A percentile compares a stretch with the other conserved stretches of the same genome.
Evolutionary conservation across 2,797 vertebrate genomes (phyloP).

Genomic region (Cyprinella venusta): DNA sequence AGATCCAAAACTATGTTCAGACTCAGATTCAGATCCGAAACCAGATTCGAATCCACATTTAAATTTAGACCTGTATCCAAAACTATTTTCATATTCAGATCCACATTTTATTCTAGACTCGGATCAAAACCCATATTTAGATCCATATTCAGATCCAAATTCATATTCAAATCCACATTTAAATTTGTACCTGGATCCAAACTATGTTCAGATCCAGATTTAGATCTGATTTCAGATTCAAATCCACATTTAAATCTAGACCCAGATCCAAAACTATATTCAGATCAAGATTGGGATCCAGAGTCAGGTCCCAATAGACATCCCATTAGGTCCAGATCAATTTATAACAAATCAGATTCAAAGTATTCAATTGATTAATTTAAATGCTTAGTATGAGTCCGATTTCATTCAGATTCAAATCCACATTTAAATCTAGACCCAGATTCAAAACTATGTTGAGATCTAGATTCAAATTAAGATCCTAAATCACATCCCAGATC

Average conservation of each 20-base stretch:
- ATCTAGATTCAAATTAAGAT: background rate
- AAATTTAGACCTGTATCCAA: background rate
- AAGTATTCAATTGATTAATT: background rate
- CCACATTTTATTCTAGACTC: background rate
- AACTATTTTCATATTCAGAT: background rate
- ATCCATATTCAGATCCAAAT: background rate
- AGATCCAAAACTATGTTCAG: background rate
- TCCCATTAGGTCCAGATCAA: background rate
- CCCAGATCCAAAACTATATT: background rate
- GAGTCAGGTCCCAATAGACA: background rate
- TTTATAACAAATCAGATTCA: background rate
- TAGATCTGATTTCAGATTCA: background rate
- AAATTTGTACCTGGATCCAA: background rate
- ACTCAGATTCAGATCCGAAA: too few relatives aligned
- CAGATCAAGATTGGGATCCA: background rate
- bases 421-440: background rate
- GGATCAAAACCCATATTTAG: background rate
- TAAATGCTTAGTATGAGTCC: background rate
- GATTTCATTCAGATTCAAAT: background rate
- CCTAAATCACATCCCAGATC: background rate
- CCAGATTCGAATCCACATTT: background rate
- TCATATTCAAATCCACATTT: background rate
- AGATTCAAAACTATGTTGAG: background rate
- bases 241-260: background rate
- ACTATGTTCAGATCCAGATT: background rate